A percentile compares a stretch with the other conserved stretches of the same genome.
Evolutionary conservation across 2,888 invertebrate species (phyloP).

Genomic region (Pegoplata infirma): DNA sequence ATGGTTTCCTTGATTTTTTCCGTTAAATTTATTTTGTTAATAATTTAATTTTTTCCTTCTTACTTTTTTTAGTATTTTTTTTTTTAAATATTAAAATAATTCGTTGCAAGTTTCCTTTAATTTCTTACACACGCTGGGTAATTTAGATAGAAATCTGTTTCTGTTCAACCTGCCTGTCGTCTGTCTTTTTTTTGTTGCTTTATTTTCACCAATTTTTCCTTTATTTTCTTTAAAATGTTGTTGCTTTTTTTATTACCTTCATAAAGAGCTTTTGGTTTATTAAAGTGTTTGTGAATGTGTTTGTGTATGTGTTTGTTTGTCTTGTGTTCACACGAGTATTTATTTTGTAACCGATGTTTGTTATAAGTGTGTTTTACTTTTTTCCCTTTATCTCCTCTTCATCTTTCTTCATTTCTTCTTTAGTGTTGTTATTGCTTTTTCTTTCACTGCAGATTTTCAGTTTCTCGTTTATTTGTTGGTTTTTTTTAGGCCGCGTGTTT

Average conservation of each 20-base stretch:
- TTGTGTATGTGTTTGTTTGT: not conserved
- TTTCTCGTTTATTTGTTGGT: not conserved
- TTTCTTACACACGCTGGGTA: conserved; percentile 41
- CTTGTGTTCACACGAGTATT: not conserved
- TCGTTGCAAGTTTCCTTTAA: conserved; percentile 44
- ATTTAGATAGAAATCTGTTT: conserved; percentile 55
- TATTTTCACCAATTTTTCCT: conserved; percentile 30
- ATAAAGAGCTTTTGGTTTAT: conserved; percentile 49
- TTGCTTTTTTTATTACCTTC: conserved; percentile 47
- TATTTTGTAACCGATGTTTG: conserved; percentile 22
- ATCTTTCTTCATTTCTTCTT: not conserved
- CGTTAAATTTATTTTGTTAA: conserved; percentile 12
- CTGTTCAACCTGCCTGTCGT: conserved; percentile 31
- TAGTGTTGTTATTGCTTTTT: conserved; percentile 12
- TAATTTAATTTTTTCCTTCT: conserved; percentile 35
- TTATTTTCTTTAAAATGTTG: conserved; percentile 27
- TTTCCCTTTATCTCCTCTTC: conserved; percentile 1
- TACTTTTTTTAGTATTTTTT: conserved; percentile 6
- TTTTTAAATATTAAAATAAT: conserved; percentile 5
- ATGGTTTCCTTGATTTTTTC: not conserved
- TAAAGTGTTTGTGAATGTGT: not conserved
- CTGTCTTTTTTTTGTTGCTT: conserved; percentile 43
- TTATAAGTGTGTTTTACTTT: conserved; percentile 2
- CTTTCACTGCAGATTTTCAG: conserved; percentile 54
- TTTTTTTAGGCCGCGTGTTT: conserved; percentile 37